Conservation (phyloP, 2,797 vertebrate species). For the Simalia tracyae region DNA sequence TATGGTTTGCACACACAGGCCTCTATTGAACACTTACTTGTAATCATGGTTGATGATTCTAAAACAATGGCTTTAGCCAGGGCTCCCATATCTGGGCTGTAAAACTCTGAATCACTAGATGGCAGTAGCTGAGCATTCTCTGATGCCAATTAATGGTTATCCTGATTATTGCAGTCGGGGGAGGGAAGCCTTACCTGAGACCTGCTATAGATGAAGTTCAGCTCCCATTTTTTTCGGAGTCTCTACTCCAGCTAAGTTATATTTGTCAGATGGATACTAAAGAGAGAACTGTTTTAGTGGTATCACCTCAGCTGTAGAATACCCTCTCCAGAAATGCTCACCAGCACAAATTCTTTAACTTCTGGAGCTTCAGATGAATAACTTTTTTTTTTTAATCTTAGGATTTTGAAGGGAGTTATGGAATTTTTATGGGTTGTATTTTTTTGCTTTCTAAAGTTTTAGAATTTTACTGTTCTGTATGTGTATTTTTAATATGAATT, state of each 20-base stretch:
- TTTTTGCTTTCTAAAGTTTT: not conserved
- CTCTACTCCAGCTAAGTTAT: not conserved
- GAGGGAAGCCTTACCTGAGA: not conserved
- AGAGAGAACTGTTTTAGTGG: not conserved
- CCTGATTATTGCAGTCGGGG: not conserved
- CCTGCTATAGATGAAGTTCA: not conserved
- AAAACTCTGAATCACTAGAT: not conserved
- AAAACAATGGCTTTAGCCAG: not conserved
- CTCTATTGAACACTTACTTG: not conserved
- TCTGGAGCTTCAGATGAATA: not conserved
- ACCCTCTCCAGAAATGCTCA: not conserved
- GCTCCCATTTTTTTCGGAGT: not conserved
- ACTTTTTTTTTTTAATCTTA: not conserved
- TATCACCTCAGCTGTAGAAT: not conserved
- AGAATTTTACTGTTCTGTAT: not conserved
- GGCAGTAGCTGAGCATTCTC: not conserved
- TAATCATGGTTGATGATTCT: not conserved
- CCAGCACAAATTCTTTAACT: not conserved
- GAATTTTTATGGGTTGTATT: not conserved
- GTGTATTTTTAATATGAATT: not conserved
- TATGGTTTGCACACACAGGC: not conserved
- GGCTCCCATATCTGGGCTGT: not conserved
- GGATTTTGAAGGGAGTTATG: not conserved
- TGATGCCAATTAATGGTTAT: not conserved
- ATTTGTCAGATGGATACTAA: not conserved